Conservation (phyloP, 2,888 invertebrate species). For the Caenorhabditis sp. region DNA sequence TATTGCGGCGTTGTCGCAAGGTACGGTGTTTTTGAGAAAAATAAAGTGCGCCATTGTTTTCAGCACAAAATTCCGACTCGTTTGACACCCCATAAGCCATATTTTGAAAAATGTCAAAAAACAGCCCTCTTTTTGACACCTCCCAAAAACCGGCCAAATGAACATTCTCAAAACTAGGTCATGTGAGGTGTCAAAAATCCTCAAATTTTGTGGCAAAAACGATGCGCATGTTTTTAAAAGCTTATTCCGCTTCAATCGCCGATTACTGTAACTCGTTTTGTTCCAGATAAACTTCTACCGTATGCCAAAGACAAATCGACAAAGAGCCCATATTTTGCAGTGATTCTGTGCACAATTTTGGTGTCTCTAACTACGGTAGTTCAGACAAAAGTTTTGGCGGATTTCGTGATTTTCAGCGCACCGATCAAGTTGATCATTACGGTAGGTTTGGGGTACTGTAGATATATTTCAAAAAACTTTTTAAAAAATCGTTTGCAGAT, state of each 20-base stretch:
- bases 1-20: slow-evolving; percentile 37
- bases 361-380: slow-evolving; percentile 32
- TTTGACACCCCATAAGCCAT: neutral
- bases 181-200: too few species aligned
- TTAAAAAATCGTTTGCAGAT: slow-evolving; percentile 19
- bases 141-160: too few species aligned
- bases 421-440: slow-evolving; percentile 36
- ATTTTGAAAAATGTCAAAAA: too few species aligned
- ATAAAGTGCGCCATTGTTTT: too few species aligned
- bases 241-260: too few species aligned
- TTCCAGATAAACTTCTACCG: slow-evolving; percentile 16
- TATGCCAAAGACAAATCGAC: slow-evolving; percentile 41
- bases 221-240: too few species aligned
- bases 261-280: slow-evolving; percentile 34
- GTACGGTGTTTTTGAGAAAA: too few species aligned
- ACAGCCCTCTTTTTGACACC: too few species aligned
- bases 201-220: too few species aligned
- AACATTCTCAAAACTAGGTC: too few species aligned
- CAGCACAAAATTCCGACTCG: too few species aligned
- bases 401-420: slow-evolving; percentile 39
- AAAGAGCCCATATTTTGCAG: slow-evolving; percentile 34
- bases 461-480: neutral
- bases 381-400: slow-evolving; percentile 26
- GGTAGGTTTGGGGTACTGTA: slow-evolving; percentile 9
- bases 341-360: slow-evolving; percentile 34